phyloP scores from a whole-genome alignment of 2,113 vertebrate species.

The Calypte anna region DNA sequence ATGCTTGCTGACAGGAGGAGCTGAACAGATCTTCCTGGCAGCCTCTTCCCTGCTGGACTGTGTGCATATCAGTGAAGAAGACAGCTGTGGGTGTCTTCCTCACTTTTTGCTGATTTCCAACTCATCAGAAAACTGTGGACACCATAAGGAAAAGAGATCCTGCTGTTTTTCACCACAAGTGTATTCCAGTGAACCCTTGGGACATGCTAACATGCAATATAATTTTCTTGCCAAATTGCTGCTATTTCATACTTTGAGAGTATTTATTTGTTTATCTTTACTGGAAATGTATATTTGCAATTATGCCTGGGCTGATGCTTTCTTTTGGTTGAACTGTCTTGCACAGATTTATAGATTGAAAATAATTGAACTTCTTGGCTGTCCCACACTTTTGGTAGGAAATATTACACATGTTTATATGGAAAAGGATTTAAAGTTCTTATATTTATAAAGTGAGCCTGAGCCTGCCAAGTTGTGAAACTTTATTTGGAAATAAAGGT shows the following conservation, averaged over 20 bases:
- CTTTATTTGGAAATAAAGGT: constrained; percentile 72
- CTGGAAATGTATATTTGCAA: background rate
- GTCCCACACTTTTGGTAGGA: constrained; percentile 37
- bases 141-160: background rate
- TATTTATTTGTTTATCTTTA: constrained; percentile 37
- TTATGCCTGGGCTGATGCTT: background rate
- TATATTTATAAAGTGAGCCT: constrained; percentile 42
- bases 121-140: background rate
- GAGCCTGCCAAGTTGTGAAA: constrained; percentile 62
- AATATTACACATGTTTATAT: constrained; percentile 62
- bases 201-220: background rate
- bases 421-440: constrained; percentile 58
- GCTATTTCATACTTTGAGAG: background rate
- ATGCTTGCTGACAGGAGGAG: background rate
- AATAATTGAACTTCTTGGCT: constrained; percentile 63
- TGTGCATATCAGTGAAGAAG: accelerated
- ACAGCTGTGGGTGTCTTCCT: background rate
- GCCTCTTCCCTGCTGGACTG: background rate
- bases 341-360: constrained; percentile 46
- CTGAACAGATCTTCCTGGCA: background rate
- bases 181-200: background rate
- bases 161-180: background rate
- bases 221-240: background rate
- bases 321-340: constrained; percentile 28
- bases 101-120: background rate